Evolutionary conservation across 2,113 vertebrate species (phyloP), one percentile per base, ranked within the genome.

Genomic region (Notarius lentiginosus): DNA sequence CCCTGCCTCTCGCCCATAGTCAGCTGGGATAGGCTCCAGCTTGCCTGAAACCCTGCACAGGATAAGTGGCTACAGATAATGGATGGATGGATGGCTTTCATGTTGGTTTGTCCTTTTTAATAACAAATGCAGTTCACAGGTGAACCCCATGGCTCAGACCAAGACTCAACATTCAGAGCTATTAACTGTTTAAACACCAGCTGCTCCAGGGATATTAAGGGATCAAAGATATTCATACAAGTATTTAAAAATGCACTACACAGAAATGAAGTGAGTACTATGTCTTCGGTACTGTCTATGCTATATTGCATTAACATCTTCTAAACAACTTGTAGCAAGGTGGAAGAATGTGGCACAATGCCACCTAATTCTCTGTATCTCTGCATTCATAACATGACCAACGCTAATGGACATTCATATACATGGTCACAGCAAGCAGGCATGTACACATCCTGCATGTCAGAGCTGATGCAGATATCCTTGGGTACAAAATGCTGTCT

Each of bases 391-490:
- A 79, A 30, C 73, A 56, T 27, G 47, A 17, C 24, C 49, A 81
- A 58, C 30, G 58, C 18, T 53, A 83, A 77, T 53, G 4, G 27
- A 83, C 20, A 47, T 30, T 56, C 11, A 11, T 53, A 56, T 61
- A 55, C 66, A 83, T 51, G 68, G 34, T 18, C 82, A 77, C 84
- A 76, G 61, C 9, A 82, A 30, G 51, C 60, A 79, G 70, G 56
- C 20, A 68, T 51, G 55, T 30, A 17, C 5, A 60, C 55, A 80
- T 47, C 70, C 82, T 83, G 27, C 75, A 75, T 73, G 68, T 87
- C n/a, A 82, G 55, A 61, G 66, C 41, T 87, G 65, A 53, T 80
- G 51, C 82, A 84, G 82, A 83, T 68, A 66, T 84, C 88, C 77
- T 86, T 79, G 84, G 47, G 80, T 86, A 61, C 60, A 75, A 79